A percentile compares a stretch with the other conserved stretches of the same genome.
Conservation (phyloP, 2,113 vertebrate genomes). For the Scomber scombrus region DNA sequence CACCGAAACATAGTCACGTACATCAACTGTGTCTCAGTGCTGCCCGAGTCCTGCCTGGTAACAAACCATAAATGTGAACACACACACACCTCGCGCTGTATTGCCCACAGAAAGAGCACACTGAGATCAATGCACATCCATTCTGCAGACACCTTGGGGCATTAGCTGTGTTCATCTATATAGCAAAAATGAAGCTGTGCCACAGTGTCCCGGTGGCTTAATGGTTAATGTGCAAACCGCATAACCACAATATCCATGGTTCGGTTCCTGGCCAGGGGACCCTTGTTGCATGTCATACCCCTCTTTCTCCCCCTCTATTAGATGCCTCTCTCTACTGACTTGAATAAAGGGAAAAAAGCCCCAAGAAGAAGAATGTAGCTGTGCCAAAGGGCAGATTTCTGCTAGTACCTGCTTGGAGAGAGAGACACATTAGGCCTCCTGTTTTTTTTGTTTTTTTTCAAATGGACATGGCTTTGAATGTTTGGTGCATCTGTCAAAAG, state of each 20-base stretch:
- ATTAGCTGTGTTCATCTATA: conserved; percentile 59
- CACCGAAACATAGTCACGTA: conserved; percentile 43
- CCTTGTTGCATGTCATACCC: no score
- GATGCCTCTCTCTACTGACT: no score
- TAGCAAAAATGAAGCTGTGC: conserved; percentile 30
- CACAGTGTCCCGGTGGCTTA: no score
- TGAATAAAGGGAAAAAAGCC: no score
- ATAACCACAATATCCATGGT: no score
- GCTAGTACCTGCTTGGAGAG: conserved; percentile 50
- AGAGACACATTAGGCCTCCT: conserved; percentile 46
- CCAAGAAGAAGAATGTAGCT: neutral
- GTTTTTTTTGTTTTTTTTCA: neutral
- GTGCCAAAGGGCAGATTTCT: conserved; percentile 65
- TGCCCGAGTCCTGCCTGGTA: conserved; percentile 34
- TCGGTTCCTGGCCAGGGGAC: no score
- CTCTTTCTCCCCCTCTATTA: no score
- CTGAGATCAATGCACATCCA: conserved; percentile 63
- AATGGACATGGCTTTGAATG: conserved; percentile 47
- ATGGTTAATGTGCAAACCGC: no score
- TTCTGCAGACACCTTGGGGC: conserved; percentile 56
- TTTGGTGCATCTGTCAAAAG: conserved; percentile 30
- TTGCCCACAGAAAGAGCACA: conserved; percentile 41
- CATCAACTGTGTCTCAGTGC: conserved; percentile 46
- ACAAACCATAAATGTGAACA: conserved; percentile 58
- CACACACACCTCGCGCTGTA: conserved; percentile 8